Evolutionary conservation across 2,888 invertebrate genomes (phyloP), one percentile per base, ranked within the genome.

Genomic region (Sinodicranocentrus sp.): DNA sequence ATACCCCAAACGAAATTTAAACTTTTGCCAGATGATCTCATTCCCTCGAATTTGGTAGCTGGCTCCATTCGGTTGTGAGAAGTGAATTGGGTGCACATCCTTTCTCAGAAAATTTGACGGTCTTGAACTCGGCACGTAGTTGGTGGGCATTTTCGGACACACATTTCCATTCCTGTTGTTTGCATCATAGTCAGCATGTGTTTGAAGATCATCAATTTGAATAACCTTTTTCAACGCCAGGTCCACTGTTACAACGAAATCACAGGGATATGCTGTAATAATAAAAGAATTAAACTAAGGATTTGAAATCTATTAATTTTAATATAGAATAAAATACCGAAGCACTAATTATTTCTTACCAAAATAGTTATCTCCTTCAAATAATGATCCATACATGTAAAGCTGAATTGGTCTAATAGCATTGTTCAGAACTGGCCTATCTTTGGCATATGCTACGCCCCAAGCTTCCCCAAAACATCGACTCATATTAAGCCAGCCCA

Each of bases 201-300:
- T 77, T 0, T 84, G 85, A 19, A 86, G 61, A 15, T 86, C 67
- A 15, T 83, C 80, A 48, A 33, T 10, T 6, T 33, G 48, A n/a
- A 86, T 26, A 1, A 86, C 85, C 39, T 73, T 25, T 19, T 33
- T 6, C 0, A 19, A 0, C 1, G 63, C 54, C 0, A 84, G n/a
- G 52, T 86, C 86, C 5, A 85, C 84, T 0, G 68, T 43, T 0
- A 23, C 72, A 0, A 65, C 67, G 57, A 86, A 86, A 28, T 75
- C 82, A 54, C 85, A 80, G 2, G 86, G 86, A 75, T 86, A 85
- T 1, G 80, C 86, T 85, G 26, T n/a, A n/a, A n/a, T 1, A 33
- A 21, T 10, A 39, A 68, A 44, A 21, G 1, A 44, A 13, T 13
- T 8, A 44, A 28, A 21, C 1, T 17, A n/a, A 28, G n/a, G n/a